phyloP scores from a whole-genome alignment of 2,113 vertebrate species.

The Oenanthe oenanthe region DNA sequence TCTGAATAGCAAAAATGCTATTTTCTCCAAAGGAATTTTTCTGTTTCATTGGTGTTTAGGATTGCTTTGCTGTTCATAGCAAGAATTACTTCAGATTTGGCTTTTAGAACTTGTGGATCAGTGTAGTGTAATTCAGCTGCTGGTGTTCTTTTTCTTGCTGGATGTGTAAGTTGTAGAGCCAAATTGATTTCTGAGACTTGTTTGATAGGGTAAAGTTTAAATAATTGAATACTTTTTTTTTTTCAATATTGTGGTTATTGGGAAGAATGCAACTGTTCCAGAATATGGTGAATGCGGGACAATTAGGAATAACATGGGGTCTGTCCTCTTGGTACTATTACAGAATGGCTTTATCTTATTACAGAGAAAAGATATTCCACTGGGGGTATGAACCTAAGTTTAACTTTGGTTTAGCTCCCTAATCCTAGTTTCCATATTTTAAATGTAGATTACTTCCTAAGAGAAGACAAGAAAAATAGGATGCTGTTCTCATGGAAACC shows the following conservation, averaged over 20 bases:
- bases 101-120: background rate
- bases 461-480: constrained; percentile 56
- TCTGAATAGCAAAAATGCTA: background rate
- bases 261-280: background rate
- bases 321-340: background rate
- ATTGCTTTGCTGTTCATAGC: background rate
- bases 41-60: background rate
- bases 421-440: constrained; percentile 44
- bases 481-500: constrained; percentile 67
- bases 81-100: background rate
- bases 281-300: background rate
- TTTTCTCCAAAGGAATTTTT: background rate
- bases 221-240: background rate
- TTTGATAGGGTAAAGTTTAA: background rate
- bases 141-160: background rate
- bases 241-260: background rate
- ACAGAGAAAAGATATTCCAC: background rate
- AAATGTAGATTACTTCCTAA: constrained; percentile 62
- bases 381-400: background rate
- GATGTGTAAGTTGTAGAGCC: background rate
- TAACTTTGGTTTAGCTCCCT: constrained; percentile 29
- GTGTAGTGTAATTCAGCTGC: background rate
- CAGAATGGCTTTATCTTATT: background rate
- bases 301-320: background rate
- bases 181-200: background rate